Conservation (phyloP, 1,140 invertebrate genomes). For the Macrocentrus cingulum region DNA sequence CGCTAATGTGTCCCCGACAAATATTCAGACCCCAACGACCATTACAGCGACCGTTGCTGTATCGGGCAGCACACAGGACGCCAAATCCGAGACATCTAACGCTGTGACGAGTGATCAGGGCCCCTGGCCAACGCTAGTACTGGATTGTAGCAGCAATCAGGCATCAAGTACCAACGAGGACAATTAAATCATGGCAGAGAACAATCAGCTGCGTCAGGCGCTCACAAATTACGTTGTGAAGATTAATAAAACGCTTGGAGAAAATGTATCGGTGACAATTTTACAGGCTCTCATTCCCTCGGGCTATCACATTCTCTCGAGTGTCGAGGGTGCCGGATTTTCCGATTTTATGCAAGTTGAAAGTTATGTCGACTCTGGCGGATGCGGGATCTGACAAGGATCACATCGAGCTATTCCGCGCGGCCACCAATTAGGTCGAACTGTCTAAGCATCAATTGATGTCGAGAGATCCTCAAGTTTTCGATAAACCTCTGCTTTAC, state of each 20-base stretch:
- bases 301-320: constrained; percentile 68
- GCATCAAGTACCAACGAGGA: constrained; percentile 48
- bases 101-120: constrained; percentile 42
- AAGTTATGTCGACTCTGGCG: constrained; percentile 79
- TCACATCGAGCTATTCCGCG: constrained; percentile 78
- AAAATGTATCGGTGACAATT: constrained; percentile 73
- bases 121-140: constrained; percentile 39
- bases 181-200: constrained; percentile 64
- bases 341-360: constrained; percentile 80
- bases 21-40: constrained; percentile 50
- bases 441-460: constrained; percentile 60
- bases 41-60: constrained; percentile 25
- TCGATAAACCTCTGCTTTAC: constrained; percentile 57
- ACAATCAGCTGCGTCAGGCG: constrained; percentile 71
- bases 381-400: constrained; percentile 76
- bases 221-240: constrained; percentile 76
- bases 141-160: constrained; percentile 38
- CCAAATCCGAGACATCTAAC: constrained; percentile 37
- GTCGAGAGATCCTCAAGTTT: constrained; percentile 44
- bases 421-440: constrained; percentile 78
- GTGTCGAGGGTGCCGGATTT: constrained; percentile 73
- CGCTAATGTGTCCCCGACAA: constrained; percentile 45
- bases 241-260: constrained; percentile 66
- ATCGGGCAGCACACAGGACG: constrained; percentile 28
- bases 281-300: constrained; percentile 77